A percentile compares a stretch with the other conserved stretches of the same genome.
Evolutionary conservation across 2,888 invertebrate species (phyloP).

Genomic region (Icerya purchasi): DNA sequence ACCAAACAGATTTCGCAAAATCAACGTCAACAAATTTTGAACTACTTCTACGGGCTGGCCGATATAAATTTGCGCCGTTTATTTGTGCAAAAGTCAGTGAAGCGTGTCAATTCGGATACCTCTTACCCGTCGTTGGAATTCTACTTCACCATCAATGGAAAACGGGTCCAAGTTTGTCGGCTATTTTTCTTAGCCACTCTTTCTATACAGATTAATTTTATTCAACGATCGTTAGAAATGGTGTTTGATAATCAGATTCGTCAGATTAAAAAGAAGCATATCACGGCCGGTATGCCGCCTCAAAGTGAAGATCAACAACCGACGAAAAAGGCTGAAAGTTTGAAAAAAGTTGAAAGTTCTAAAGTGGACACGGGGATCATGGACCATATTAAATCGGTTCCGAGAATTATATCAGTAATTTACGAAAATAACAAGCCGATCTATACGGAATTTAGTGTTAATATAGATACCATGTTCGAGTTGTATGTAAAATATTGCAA

Average conservation of each 20-base stretch:
- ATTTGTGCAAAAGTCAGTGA: slow-evolving; percentile 11
- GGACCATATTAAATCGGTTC: slow-evolving; percentile 12
- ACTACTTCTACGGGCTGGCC: slow-evolving; percentile 10
- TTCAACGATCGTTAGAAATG: slow-evolving; percentile 4
- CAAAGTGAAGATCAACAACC: too few relatives aligned
- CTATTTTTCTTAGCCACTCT: slow-evolving; percentile 10
- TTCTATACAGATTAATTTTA: slow-evolving; percentile 5
- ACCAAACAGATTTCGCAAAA: slow-evolving; percentile 5
- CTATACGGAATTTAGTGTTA: slow-evolving; percentile 9
- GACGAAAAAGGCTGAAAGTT: too few relatives aligned
- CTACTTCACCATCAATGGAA: slow-evolving; percentile 11
- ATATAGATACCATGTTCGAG: slow-evolving; percentile 11
- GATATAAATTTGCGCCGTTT: slow-evolving; percentile 7
- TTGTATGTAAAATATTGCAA: slow-evolving; percentile 10
- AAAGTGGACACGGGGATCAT: slow-evolving; percentile 6
- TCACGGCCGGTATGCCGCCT: too few relatives aligned
- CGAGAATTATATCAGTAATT: slow-evolving; percentile 6
- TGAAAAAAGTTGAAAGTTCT: neutral
- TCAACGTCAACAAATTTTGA: slow-evolving; percentile 9
- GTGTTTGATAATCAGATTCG: slow-evolving; percentile 7
- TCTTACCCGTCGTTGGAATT: neutral
- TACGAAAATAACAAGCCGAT: slow-evolving; percentile 4
- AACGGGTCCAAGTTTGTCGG: slow-evolving; percentile 10
- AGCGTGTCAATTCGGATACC: slow-evolving; percentile 2
- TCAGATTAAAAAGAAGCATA: slow-evolving; percentile 4